Conservation (phyloP, 2,113 vertebrate species). For the Mormyrus lacerda region DNA sequence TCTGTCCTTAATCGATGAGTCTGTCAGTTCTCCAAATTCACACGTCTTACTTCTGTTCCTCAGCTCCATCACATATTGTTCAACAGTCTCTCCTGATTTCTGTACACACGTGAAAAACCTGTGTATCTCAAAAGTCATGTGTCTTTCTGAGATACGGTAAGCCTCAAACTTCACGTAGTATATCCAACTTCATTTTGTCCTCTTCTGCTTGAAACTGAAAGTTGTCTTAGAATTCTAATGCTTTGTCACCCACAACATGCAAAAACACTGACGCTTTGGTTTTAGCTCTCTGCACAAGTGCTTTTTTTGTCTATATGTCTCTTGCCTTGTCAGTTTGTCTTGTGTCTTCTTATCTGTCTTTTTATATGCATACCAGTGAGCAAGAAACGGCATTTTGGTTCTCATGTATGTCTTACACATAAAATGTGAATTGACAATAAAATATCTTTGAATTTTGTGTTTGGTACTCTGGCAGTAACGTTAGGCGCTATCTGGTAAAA, state of each 20-base stretch:
- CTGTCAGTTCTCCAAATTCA: too few species aligned
- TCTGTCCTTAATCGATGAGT: constrained; percentile 24
- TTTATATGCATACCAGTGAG: too few species aligned
- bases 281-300: background rate
- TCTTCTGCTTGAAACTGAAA: constrained; percentile 12
- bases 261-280: constrained; percentile 21
- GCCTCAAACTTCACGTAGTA: constrained; percentile 20
- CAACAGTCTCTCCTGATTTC: constrained; percentile 9
- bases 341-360: too few species aligned
- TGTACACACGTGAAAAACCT: constrained; percentile 21
- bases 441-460: too few species aligned
- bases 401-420: too few species aligned
- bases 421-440: too few species aligned
- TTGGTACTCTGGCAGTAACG: too few species aligned
- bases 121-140: constrained; percentile 21
- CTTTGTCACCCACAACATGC: constrained; percentile 6
- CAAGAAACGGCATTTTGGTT: too few species aligned
- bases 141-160: constrained; percentile 17
- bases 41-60: constrained; percentile 10
- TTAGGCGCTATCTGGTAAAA: too few species aligned
- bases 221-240: constrained; percentile 16
- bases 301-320: too few species aligned
- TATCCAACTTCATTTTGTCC: background rate
- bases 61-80: constrained; percentile 23
- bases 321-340: too few species aligned